Percentiles rank a stretch among this genome's conserved stretches.
phyloP scores from a whole-genome alignment of 2,888 invertebrate species.

The Nomada fabriciana region DNA sequence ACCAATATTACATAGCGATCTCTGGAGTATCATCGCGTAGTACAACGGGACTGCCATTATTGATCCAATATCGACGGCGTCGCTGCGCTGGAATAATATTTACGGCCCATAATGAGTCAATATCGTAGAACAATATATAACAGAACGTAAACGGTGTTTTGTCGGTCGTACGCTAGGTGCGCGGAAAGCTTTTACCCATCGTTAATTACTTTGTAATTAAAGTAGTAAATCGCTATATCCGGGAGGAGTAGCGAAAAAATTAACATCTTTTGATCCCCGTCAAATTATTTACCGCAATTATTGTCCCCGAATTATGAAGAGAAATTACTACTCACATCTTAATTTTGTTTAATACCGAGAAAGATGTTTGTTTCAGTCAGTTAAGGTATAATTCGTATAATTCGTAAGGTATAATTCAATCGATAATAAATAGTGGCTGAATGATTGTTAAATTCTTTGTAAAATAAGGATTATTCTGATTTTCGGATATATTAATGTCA shows the following conservation, averaged over 20 bases:
- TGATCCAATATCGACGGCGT: constrained; percentile 32
- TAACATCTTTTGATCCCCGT: constrained; percentile 4
- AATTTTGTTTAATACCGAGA: too few species aligned
- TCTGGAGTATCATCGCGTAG: not conserved
- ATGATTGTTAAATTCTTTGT: too few species aligned
- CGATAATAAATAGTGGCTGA: too few species aligned
- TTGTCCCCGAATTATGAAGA: constrained; percentile 6
- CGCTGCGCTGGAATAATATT: constrained; percentile 38
- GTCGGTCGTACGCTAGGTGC: not conserved
- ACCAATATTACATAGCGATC: constrained; percentile 9
- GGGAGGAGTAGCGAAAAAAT: constrained; percentile 3
- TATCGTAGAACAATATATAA: constrained; percentile 38
- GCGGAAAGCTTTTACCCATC: not conserved
- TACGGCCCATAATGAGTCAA: constrained; percentile 44
- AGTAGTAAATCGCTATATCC: constrained; percentile 29
- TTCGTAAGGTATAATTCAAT: too few species aligned
- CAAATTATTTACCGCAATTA: constrained; percentile 5
- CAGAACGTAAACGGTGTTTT: constrained; percentile 9
- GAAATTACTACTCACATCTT: too few species aligned
- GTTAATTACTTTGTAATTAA: constrained; percentile 45
- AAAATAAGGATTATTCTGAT: too few species aligned
- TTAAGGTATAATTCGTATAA: too few species aligned
- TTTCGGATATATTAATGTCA: too few species aligned
- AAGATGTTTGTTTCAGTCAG: too few species aligned
- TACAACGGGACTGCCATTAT: constrained; percentile 25